These are phyloP conservation scores for Gymnobelideus leadbeateri DNA, from an alignment of 2,113 vertebrate species.

Conservation along the genomic window DNA sequence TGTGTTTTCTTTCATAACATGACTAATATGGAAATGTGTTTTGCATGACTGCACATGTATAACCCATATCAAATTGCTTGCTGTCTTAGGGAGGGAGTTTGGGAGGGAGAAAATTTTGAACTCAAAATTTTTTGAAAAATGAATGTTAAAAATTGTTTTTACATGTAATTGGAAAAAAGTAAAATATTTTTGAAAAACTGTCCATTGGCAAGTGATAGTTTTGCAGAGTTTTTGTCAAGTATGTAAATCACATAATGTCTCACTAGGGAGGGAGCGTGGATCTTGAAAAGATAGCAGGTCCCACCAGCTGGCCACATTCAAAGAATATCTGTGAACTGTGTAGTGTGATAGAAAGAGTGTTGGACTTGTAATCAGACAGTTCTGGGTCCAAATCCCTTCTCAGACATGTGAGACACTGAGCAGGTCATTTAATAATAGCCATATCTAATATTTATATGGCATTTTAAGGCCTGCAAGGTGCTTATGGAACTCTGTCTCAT, in stretches of 20 bases:
- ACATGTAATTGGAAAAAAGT: neutral
- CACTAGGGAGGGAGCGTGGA: neutral
- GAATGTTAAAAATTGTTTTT: neutral
- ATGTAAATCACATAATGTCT: neutral
- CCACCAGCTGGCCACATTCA: neutral
- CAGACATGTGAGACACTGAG: no score
- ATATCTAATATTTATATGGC: no score
- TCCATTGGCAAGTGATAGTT: neutral
- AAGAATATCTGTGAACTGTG: neutral
- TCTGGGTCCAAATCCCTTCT: no score
- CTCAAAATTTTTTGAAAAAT: neutral
- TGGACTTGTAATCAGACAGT: no score
- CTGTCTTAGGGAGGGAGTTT: neutral
- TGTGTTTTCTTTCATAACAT: neutral
- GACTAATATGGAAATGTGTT: slow-evolving; percentile 5
- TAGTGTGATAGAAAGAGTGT: neutral
- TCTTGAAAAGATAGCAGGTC: neutral
- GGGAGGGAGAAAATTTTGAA: neutral
- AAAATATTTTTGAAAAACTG: neutral
- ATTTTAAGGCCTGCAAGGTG: no score
- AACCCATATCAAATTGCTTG: neutral
- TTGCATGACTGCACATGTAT: neutral
- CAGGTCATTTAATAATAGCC: no score
- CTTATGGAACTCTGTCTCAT: no score
- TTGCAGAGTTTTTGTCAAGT: neutral